Conservation (phyloP, 2,113 vertebrate species). For the Sylvia atricapilla region DNA sequence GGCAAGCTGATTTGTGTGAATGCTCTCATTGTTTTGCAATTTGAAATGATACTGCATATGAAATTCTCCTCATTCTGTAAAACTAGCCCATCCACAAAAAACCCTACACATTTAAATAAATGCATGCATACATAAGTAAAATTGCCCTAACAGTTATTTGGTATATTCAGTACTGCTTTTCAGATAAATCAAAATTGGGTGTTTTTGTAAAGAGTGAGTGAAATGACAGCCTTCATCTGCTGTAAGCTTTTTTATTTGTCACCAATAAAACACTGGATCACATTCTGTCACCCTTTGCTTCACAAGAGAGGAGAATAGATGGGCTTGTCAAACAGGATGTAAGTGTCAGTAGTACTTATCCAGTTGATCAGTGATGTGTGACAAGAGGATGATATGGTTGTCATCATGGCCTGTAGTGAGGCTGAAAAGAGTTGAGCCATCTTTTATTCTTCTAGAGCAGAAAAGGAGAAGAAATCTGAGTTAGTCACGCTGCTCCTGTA, state of each 20-base stretch:
- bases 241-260: neutral
- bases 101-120: fast-evolving
- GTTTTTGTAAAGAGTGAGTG: neutral
- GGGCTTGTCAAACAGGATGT: neutral
- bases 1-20: neutral
- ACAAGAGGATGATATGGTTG: neutral
- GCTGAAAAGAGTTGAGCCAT: neutral
- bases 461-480: neutral
- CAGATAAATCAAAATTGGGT: neutral
- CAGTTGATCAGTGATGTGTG: neutral
- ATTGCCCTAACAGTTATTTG: neutral
- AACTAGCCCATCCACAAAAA: neutral
- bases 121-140: neutral
- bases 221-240: neutral
- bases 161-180: neutral
- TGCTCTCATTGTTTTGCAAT: neutral
- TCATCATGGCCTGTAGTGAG: neutral
- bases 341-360: neutral
- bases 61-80: neutral
- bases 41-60: neutral
- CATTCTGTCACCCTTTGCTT: neutral
- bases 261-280: neutral
- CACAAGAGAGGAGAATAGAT: neutral
- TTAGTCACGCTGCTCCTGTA: neutral
- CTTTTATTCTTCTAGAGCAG: neutral